Percentiles rank a stretch among this genome's conserved stretches.
Evolutionary conservation across 2,888 invertebrate species (phyloP).

Genomic region (Megaustenia siamemsis): DNA sequence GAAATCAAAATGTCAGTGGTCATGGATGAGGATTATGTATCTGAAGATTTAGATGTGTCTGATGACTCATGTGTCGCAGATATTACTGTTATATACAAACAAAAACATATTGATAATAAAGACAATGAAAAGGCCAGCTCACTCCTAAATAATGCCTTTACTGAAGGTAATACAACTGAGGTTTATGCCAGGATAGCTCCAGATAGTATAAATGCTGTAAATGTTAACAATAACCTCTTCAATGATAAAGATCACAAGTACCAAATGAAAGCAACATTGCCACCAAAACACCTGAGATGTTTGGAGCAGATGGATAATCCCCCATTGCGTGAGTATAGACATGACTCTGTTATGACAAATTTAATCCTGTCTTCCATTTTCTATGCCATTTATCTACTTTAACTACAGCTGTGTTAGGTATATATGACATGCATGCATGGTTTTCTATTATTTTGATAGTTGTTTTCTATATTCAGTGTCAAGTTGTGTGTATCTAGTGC

Average conservation of each 20-base stretch:
- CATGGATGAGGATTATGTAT: not conserved
- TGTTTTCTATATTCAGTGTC: too few species aligned
- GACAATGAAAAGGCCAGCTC: not conserved
- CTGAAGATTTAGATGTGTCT: not conserved
- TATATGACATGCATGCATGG: too few species aligned
- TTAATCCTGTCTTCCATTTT: too few species aligned
- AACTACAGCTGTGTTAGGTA: too few species aligned
- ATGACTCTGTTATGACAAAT: not conserved
- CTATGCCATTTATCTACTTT: too few species aligned
- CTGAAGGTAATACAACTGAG: not conserved
- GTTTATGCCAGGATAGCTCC: not conserved
- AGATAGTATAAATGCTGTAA: not conserved
- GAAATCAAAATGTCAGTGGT: not conserved
- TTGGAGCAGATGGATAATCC: slow-evolving; percentile 50
- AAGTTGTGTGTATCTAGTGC: too few species aligned
- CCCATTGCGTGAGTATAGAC: slow-evolving; percentile 34
- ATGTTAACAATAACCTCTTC: slow-evolving; percentile 16
- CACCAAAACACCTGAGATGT: slow-evolving; percentile 28
- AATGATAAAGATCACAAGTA: slow-evolving; percentile 3
- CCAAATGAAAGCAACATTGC: not conserved
- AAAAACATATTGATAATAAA: not conserved
- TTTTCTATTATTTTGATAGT: too few species aligned
- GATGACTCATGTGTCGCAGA: slow-evolving; percentile 36
- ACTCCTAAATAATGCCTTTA: slow-evolving; percentile 21
- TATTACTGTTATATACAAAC: not conserved